phyloP scores from a whole-genome alignment of 1,140 invertebrate genomes.

The Euschistus heros region DNA sequence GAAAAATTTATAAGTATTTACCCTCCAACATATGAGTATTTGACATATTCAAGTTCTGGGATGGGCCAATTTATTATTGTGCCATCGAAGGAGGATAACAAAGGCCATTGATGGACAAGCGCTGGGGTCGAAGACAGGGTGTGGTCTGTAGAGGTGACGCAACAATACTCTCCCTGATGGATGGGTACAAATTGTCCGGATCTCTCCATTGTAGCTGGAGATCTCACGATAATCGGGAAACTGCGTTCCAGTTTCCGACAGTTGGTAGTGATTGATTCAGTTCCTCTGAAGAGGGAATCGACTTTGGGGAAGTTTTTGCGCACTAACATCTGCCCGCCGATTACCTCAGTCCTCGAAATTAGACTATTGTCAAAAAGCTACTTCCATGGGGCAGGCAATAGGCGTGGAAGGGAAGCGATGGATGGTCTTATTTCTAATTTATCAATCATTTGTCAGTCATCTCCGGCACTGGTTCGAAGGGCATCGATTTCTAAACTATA shows the following conservation, averaged over 20 bases:
- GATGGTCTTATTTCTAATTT: no score
- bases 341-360: not conserved
- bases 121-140: not conserved
- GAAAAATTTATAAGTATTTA: no score
- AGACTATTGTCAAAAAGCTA: not conserved
- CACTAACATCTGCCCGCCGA: not conserved
- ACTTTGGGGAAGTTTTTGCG: not conserved
- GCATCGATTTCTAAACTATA: no score
- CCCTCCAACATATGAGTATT: no score
- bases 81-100: no score
- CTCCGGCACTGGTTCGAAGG: no score
- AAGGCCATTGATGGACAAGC: not conserved
- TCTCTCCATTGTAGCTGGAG: not conserved
- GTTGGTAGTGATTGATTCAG: not conserved
- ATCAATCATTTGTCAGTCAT: no score
- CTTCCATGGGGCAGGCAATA: no score
- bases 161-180: not conserved
- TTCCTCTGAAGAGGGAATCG: not conserved
- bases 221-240: not conserved
- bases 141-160: not conserved
- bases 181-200: constrained; percentile 3
- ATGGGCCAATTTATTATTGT: no score
- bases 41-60: no score
- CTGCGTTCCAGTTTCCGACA: not conserved
- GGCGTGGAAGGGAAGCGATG: no score